Evolutionary conservation across 2,113 vertebrate genomes (phyloP), one percentile per base, ranked within the genome.

Genomic region (Cryptomyrus ogoouensis): DNA sequence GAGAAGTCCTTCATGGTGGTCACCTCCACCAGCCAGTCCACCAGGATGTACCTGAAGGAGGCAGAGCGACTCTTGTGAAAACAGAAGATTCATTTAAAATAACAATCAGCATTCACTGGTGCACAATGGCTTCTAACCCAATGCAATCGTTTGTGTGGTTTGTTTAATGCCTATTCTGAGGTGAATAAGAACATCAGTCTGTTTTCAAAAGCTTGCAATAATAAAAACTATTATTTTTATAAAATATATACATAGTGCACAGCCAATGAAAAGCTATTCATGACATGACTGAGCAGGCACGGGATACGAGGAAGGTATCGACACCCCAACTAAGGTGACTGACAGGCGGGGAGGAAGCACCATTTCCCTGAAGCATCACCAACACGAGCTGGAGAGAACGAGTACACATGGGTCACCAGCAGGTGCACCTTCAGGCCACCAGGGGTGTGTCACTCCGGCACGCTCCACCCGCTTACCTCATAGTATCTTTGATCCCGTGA

Each of bases 1-100:
- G 98, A 97, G 88, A 99, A 99, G 91, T 98, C 98, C 93, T 99
- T 99, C 98, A 99, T 99, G 21, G 98, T 99, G 90, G 98, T 97
- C 70, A 99, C 98, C 92, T 99, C 98, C 15, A 98, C 98, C 85
- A 99, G 95, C 98, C 98, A 99, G 91, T 99, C 98, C 12, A 99
- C 96, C 89, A 99, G 93, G 89, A 99, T 99, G 92, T 99, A 99
- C 92, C 98, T 99, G 89, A 13, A 88, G 1, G 88, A 46, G 89
- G 10, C 1, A 83, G n/a, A 15, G 3, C 42, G 19, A 6, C n/a
- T 56, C 19, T 56, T 21, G 53, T 62, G 24, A 62, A n/a, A n/a
- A 62, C 24, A n/a, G 58, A 62, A n/a, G 58, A 58, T 62, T 62
- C 24, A n/a, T n/a, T n/a, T 62, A 24, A 24, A 24, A 58, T 58